Evolutionary conservation across 64 coral and sea anemone genomes (phyloP), one percentile per base, ranked within the genome.

Genomic region (Trachythela sp.): DNA sequence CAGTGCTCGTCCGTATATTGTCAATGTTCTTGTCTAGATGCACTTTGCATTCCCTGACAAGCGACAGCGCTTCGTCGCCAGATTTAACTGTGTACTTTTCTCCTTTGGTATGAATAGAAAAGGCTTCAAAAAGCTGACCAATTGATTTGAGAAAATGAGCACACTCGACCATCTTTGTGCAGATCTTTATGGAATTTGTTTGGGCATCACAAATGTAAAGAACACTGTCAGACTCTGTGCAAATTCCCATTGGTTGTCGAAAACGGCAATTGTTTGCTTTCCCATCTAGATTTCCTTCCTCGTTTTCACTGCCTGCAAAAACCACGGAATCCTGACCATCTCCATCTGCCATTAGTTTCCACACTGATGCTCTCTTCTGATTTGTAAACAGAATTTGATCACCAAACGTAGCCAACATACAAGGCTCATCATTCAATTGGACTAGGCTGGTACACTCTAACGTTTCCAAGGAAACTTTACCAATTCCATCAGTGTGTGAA

Each of bases 111-210:
- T 90, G 89, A 31, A 85, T 67, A 9, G 89, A 90, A 38, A 90
- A 90, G 39, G 89, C 89, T 90, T 90, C 83, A 85, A 40, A 85
- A 30, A 90, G 83, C 48, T 24, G 42, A n/a, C 83, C 89, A 39
- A 90, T 90, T 70, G 89, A 26, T 40, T 38, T 60, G 33, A 86
- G 48, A 34, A 86, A 86, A 30, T 51, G 1, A 35, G 85, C 85
- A 86, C 85, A 86, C 45, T 86, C 8, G 43, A 26, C 9, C 43
- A 86, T 30, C 45, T 86, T 51, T 26, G 45, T 86, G 40, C 84
- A 86, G 45, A 86, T 86, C 84, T 86, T 86, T 30, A 86, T 86
- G 43, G 2, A 54, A 51, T 86, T 84, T 84, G 5, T 68, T 68
- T 68, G 59, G 14, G 59, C 59, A 14, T 68, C 59, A 14, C 59